Evolutionary conservation across 2,888 invertebrate species (phyloP), one percentile per base, ranked within the genome.

Genomic region (Pediacus dermestoides): DNA sequence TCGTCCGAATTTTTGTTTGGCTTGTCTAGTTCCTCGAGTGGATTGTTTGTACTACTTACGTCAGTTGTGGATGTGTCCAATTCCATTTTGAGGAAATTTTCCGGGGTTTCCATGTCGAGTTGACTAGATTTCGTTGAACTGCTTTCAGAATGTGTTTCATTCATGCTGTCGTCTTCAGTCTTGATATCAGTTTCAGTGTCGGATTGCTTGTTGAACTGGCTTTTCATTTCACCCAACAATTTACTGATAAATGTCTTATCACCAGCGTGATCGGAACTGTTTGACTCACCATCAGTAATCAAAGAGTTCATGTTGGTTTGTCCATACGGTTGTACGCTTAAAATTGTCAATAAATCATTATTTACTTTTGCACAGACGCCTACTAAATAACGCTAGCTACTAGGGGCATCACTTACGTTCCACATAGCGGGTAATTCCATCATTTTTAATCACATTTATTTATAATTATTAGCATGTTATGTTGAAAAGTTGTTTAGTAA

Each of bases 151-250:
- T 10, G 10, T 3, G n/a, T 21, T 13, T 23, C 28, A 28, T 4
- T 11, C 28, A 28, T 28, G 14, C 14, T 14, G 13, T 6, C n/a
- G 23, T 26, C 25, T 32, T 33, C 34, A 26, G 34, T 34, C 26
- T 28, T 13, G 16, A 11, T 12, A 37, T 13, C 30, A 9, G 16
- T 9, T 8, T 18, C 10, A 22, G 9, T 11, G 3, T 9, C 15
- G 2, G 26, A 32, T 11, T 16, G 15, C 18, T 48, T 74, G 50
- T 65, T 67, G 44, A 68, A 67, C 34, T 65, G 63, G 37, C 55
- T 60, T 52, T 68, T 68, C 68, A 68, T 68, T 58, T 67, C 63
- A 16, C 60, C 64, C 34, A 68, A 48, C 34, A 68, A 50, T 51
- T 63, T 60, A 37, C 57, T 58, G 39, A 67, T 65, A 46, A 67